Conservation (phyloP, 1,140 invertebrate species). For the Drosophila lacteicornis region DNA sequence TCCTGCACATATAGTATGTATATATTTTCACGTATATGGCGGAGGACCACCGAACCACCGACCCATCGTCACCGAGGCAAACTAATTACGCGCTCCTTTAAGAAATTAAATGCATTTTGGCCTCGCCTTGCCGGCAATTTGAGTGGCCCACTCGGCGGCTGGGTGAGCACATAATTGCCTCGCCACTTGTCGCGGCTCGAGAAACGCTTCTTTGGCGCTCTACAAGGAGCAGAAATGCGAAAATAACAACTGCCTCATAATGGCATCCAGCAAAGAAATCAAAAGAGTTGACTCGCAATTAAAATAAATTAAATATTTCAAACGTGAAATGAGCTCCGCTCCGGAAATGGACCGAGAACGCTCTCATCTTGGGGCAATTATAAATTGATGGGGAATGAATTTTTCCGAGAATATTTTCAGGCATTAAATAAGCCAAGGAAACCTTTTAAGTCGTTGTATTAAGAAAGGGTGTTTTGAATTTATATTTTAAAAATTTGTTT, state of each 20-base stretch:
- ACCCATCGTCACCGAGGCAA: constrained; percentile 52
- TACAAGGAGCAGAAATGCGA: constrained; percentile 23
- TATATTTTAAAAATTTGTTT: too few relatives aligned
- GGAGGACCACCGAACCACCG: constrained; percentile 24
- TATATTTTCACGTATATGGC: constrained; percentile 5
- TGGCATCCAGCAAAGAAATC: constrained; percentile 47
- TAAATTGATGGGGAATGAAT: constrained; percentile 8
- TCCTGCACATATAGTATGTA: constrained; percentile 38
- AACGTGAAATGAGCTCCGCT: constrained; percentile 45
- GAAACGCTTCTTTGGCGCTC: constrained; percentile 50
- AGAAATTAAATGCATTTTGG: constrained; percentile 82
- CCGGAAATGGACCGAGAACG: constrained; percentile 8
- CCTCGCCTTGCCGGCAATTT: constrained; percentile 64
- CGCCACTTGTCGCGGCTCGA: constrained; percentile 66
- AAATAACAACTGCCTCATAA: constrained; percentile 41
- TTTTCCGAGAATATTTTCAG: background rate
- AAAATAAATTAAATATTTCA: constrained; percentile 69
- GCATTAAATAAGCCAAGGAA: background rate
- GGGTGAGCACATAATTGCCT: constrained; percentile 78
- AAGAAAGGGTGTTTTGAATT: too few relatives aligned
- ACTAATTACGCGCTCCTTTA: constrained; percentile 80
- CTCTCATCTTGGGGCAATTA: constrained; percentile 10
- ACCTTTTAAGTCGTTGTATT: background rate
- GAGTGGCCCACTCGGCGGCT: constrained; percentile 60
- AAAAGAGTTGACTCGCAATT: constrained; percentile 73